Conservation (phyloP, 2,113 vertebrate genomes). For the Seriola rivoliana region DNA sequence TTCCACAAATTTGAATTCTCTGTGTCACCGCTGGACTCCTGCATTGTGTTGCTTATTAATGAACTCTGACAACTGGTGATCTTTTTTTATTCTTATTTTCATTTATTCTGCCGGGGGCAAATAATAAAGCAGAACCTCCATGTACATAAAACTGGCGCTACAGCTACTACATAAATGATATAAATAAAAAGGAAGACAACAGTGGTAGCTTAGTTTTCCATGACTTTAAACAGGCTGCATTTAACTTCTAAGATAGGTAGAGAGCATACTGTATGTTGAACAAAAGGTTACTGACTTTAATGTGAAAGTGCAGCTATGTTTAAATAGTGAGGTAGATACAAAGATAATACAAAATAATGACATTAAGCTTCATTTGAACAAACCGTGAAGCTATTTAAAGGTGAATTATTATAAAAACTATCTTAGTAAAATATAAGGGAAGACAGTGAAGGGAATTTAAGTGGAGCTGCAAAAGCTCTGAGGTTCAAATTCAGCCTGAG, state of each 20-base stretch:
- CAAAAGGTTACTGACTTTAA: background rate
- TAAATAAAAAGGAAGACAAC: no score
- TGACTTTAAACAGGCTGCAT: no score
- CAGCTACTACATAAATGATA: no score
- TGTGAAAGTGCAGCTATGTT: no score
- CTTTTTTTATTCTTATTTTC: background rate
- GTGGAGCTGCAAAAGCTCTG: no score
- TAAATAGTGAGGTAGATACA: no score
- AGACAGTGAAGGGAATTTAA: background rate
- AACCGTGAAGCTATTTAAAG: background rate
- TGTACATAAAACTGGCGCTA: no score
- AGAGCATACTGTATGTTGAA: background rate
- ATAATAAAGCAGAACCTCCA: background rate
- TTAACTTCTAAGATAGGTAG: background rate
- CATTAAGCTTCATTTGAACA: no score
- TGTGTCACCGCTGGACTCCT: background rate
- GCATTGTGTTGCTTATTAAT: no score
- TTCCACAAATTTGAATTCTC: background rate
- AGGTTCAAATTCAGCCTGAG: no score
- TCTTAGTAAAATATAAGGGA: background rate
- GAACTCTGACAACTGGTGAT: background rate
- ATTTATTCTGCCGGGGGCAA: background rate
- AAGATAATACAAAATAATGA: no score
- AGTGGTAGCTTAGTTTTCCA: no score
- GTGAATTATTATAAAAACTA: background rate